Base-by-base conservation (phyloP, 1,140 invertebrate genomes). In the Bombus confusus region DNA sequence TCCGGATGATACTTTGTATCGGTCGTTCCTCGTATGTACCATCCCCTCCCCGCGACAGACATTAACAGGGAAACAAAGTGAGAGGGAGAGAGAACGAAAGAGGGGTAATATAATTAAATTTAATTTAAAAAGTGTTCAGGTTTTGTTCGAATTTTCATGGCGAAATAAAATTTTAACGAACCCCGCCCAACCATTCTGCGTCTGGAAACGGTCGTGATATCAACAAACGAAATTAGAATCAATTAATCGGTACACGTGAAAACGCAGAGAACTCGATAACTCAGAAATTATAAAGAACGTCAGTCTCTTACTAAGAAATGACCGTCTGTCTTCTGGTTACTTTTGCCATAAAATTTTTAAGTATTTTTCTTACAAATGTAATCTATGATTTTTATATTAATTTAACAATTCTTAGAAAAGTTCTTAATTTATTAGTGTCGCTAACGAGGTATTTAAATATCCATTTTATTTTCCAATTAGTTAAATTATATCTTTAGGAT, bases 101-200 rank as follows among this genome's bases (percentile, higher is more conserved):
- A 79, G 39, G 31, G 68, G 47, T 57, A 59, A 85, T 81, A 75
- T 85, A 85, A 85, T 85, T 85, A 85, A 85, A 85, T 81, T 85
- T 74, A 85, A 75, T 85, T 85, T 68, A 75, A 85, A 85, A 85
- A 81, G 83, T 47, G 52, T 72, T 85, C 37, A 18, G 52, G 18
- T 72, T 39, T 72, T 71, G 37, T 81, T 81, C 52, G n/a, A 71
- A 72, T 62, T 80, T 79, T 62, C 52, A 71, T 3, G 76, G 52
- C 66, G 41, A 64, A 80, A 72, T 85, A 73, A 72, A 80, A 85
- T 85, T 85, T 85, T 85, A 85, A 85, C 59, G 77, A 85, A 85
- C 76, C 22, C 69, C 31, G 18, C 64, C n/a, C 77, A 41, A 39
- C 74, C 18, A 3, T 37, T n/a, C 62, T 43, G 47, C 25, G 64